phyloP scores from a whole-genome alignment of 2,797 vertebrate species.

The Poecile montanus region DNA sequence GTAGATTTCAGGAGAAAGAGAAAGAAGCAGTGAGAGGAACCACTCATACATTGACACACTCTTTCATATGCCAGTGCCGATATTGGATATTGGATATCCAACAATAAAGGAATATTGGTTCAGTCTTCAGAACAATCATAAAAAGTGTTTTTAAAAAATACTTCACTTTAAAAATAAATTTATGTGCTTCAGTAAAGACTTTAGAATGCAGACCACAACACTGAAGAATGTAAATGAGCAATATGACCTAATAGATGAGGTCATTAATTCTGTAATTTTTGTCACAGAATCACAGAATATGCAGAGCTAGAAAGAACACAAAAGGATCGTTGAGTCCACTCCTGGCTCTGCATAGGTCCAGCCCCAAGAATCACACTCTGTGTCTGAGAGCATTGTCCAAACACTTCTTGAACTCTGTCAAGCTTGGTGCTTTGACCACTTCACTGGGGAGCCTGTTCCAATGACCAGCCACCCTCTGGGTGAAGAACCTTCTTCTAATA shows the following conservation, averaged over 20 bases:
- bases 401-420: neutral
- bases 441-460: too few species aligned
- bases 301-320: neutral
- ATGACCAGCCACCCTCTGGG: rapidly evolving
- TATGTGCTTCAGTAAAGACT: neutral
- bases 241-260: neutral
- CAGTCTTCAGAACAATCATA: neutral
- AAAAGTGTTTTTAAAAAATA: neutral
- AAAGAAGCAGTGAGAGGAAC: neutral
- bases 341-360: neutral
- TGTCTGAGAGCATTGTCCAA: neutral
- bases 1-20: neutral
- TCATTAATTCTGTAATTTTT: neutral
- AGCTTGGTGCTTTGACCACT: neutral
- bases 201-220: neutral
- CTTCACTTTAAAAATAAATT: neutral
- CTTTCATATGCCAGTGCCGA: neutral
- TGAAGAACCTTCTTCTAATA: neutral
- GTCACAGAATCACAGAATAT: neutral
- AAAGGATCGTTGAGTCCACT: neutral
- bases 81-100: too few species aligned
- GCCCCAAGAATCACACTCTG: neutral
- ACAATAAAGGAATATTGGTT: neutral
- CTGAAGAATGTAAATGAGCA: neutral
- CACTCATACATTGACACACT: neutral